A percentile compares a stretch with the other conserved stretches of the same genome.
Evolutionary conservation across 2,113 vertebrate species (phyloP).

Genomic region (Oreochromis tanganicae): DNA sequence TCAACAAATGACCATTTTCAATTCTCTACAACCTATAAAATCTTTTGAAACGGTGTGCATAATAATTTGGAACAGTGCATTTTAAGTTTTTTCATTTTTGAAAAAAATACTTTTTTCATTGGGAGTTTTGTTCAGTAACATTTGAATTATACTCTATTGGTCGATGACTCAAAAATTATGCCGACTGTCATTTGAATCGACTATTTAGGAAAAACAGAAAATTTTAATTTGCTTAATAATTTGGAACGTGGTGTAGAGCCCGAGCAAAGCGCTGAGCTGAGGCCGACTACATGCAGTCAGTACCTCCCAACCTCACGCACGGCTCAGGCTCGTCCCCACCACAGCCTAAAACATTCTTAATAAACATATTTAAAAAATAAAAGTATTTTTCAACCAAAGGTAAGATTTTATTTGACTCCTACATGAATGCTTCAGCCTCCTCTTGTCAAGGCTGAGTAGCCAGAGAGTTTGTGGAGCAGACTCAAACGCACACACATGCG

Average conservation of each 20-base stretch:
- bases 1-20: too few species aligned
- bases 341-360: neutral
- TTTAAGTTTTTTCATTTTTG: too few species aligned
- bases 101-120: too few species aligned
- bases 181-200: too few species aligned
- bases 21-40: too few species aligned
- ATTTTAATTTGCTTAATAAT: too few species aligned
- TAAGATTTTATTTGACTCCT: neutral
- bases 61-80: too few species aligned
- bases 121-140: too few species aligned
- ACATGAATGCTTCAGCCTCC: neutral
- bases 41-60: too few species aligned
- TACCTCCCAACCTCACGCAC: neutral
- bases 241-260: neutral
- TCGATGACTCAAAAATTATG: too few species aligned
- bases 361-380: neutral
- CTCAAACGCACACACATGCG: neutral
- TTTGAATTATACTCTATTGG: too few species aligned
- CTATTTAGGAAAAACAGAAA: too few species aligned
- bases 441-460: neutral
- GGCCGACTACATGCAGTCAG: neutral
- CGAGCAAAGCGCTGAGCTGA: neutral
- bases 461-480: neutral
- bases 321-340: neutral
- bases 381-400: neutral